Conservation (phyloP, 2,113 vertebrate genomes). For the Eidolon helvum region DNA sequence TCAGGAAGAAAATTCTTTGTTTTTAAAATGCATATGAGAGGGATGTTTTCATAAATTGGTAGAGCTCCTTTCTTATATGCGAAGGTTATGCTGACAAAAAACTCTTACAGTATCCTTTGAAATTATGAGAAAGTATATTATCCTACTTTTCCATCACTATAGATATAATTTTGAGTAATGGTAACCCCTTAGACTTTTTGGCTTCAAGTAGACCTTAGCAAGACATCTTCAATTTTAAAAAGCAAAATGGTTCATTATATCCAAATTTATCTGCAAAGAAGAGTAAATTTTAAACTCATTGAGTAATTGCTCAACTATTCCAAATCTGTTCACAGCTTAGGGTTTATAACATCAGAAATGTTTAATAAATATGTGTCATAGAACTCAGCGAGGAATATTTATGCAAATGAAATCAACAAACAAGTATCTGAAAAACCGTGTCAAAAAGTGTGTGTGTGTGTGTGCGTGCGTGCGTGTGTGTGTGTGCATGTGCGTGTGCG, state of each 20-base stretch:
- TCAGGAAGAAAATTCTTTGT: conserved; percentile 41
- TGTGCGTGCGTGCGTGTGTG: not conserved
- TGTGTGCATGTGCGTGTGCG: not conserved
- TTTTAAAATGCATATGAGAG: conserved; percentile 17
- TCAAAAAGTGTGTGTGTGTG: not conserved
- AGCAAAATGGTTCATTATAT: not conserved
- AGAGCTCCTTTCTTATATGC: not conserved
- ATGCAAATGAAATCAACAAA: not conserved
- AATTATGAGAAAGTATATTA: not conserved
- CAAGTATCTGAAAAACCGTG: not conserved
- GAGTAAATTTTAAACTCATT: not conserved
- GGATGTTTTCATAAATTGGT: not conserved
- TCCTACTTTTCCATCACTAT: not conserved
- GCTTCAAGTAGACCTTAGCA: not conserved
- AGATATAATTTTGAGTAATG: not conserved
- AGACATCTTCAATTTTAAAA: not conserved
- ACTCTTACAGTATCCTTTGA: not conserved
- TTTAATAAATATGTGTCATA: not conserved
- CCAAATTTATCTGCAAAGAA: not conserved
- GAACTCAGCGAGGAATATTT: not conserved
- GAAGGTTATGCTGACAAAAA: not conserved
- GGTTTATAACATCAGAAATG: not conserved
- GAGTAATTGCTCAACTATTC: not conserved
- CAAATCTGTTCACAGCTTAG: not conserved
- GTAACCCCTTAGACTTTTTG: not conserved